phyloP scores from a whole-genome alignment of 2,113 vertebrate species.

The Syrmaticus mikado region DNA sequence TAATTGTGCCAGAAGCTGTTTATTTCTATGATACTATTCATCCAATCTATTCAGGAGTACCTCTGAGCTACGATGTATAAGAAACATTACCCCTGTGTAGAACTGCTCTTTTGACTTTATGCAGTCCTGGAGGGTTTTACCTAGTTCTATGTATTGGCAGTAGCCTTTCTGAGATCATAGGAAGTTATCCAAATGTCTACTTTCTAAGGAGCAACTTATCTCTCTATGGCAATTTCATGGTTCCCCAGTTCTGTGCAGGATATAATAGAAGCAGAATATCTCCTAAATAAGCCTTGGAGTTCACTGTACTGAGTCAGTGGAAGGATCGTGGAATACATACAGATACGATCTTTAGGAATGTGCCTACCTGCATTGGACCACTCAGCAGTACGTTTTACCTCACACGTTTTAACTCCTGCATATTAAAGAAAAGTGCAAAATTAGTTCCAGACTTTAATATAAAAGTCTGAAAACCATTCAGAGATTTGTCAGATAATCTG shows the following conservation, averaged over 20 bases:
- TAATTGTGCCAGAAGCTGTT: not conserved
- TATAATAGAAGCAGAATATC: not conserved
- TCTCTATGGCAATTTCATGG: not conserved
- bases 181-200: not conserved
- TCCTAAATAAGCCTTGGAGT: not conserved
- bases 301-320: not conserved
- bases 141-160: not conserved
- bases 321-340: not conserved
- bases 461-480: not conserved
- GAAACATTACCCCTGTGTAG: not conserved
- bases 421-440: not conserved
- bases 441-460: not conserved
- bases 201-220: not conserved
- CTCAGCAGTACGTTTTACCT: not conserved
- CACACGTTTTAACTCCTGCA: not conserved
- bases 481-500: not conserved
- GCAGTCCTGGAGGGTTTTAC: not conserved
- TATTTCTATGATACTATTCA: not conserved
- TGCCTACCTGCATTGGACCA: not conserved
- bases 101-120: not conserved
- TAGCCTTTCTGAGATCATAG: not conserved
- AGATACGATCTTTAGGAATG: not conserved
- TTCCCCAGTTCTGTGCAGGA: not conserved
- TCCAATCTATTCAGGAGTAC: not conserved
- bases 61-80: not conserved